Evolutionary conservation across 2,113 vertebrate species (phyloP).

Genomic region (Nansenia antarctica): DNA sequence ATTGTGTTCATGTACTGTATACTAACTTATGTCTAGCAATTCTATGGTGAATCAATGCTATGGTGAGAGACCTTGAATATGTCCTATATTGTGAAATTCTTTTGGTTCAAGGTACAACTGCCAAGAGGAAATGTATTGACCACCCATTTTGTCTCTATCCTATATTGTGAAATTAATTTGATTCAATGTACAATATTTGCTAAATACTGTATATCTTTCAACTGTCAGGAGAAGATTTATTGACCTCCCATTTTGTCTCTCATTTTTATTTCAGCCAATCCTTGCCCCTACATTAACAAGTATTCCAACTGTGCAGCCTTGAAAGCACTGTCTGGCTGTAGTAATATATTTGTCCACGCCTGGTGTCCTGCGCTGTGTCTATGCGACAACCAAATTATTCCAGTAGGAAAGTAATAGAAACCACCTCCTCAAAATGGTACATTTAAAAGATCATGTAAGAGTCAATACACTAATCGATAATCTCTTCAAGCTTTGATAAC

Average conservation of each 20-base stretch:
- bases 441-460: background rate
- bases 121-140: background rate
- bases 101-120: background rate
- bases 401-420: constrained; percentile 38
- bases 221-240: background rate
- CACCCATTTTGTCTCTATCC: background rate
- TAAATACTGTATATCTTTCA: too few species aligned
- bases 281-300: constrained; percentile 60
- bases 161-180: too few species aligned
- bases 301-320: constrained; percentile 54
- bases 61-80: background rate
- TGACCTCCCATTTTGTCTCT: background rate
- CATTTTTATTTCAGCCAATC: constrained; percentile 59
- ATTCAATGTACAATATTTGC: background rate
- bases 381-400: constrained; percentile 60
- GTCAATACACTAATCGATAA: too few species aligned
- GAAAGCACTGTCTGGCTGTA: constrained; percentile 22
- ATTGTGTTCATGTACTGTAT: background rate
- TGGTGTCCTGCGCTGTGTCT: constrained; percentile 62
- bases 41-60: too few species aligned
- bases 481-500: background rate
- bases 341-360: rapidly evolving
- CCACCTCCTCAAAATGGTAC: background rate
- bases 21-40: background rate
- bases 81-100: too few species aligned